Base-by-base conservation (phyloP, 2,888 invertebrate genomes). In the Cheilosia urbana region DNA sequence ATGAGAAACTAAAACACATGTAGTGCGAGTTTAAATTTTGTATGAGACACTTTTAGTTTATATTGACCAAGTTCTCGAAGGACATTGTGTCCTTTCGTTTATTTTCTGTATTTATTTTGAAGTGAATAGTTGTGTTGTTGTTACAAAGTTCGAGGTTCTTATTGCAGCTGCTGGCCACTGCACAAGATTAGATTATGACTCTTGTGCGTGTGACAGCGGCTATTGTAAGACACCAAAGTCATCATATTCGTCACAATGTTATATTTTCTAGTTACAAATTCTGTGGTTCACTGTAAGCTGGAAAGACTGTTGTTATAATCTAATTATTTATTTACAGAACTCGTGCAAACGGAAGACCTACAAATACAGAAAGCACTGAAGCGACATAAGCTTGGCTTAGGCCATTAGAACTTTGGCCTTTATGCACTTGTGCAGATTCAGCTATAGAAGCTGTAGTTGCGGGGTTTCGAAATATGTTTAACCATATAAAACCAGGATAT, bases 131-230 rank as follows among this genome's bases (percentile, higher is more conserved):
- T 15, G 7, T 40, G 34, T 27, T 73, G 34, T 3, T 17, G n/a
- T 60, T 37, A 34, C 21, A 63, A 63, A 27, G 40, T 65, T 60
- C 49, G 62, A 89, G 90, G 91, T 90, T 88, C 94, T 95, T 96
- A 97, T 96, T 96, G 95, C 96, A 97, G 97, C 97, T 97, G 97
- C 97, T 97, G 97, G 97, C 96, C 97, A 97, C 97, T 97, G 97
- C 96, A 96, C 97, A 97, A 97, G 97, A 97, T 96, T 97, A 97
- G 95, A 93, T 93, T 92, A 93, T 95, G 96, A 97, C 97, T 97
- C 97, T 97, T 97, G 97, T 97, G 97, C 97, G 97, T 97, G 97
- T 97, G 97, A 97, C 97, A 97, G 97, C 97, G 97, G 97, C 97
- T 97, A 97, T 97, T 96, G 96, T 97, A 96, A 96, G 95, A 90